phyloP scores from a whole-genome alignment of 2,113 vertebrate genomes.

The Lampris megalopsis region DNA sequence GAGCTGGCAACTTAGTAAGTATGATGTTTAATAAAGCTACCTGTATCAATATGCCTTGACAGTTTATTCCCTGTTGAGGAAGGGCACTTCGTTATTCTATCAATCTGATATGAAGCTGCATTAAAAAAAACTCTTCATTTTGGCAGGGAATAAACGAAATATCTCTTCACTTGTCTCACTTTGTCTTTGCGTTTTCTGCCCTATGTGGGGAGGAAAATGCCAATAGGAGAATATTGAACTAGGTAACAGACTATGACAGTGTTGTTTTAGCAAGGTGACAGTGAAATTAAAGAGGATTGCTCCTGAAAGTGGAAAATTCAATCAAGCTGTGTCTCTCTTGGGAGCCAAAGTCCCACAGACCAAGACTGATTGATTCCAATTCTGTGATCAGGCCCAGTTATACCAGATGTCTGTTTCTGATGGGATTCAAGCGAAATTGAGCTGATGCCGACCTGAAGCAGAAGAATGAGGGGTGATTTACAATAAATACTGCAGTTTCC shows the following conservation, averaged over 20 bases:
- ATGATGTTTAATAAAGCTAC: slow-evolving; percentile 22
- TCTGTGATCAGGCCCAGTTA: slow-evolving; percentile 59
- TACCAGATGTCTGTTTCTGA: slow-evolving; percentile 48
- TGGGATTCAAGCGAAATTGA: slow-evolving; percentile 47
- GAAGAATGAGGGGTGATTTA: slow-evolving; percentile 24
- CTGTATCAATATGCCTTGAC: slow-evolving; percentile 45
- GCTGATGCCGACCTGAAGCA: slow-evolving; percentile 35
- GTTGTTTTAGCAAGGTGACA: slow-evolving; percentile 60
- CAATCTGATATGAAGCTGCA: slow-evolving; percentile 32
- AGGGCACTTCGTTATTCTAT: slow-evolving; percentile 38
- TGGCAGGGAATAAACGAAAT: slow-evolving; percentile 55
- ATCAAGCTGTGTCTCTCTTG: slow-evolving; percentile 59
- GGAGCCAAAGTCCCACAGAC: slow-evolving; percentile 50
- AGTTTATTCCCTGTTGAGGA: slow-evolving; percentile 44
- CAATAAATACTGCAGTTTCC: no score
- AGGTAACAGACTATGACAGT: slow-evolving; percentile 64
- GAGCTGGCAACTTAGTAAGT: slow-evolving; percentile 28
- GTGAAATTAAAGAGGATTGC: slow-evolving; percentile 63
- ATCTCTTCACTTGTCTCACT: slow-evolving; percentile 59
- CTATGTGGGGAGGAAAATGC: slow-evolving; percentile 52
- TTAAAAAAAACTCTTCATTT: slow-evolving; percentile 19
- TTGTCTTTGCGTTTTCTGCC: slow-evolving; percentile 34
- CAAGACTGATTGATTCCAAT: slow-evolving; percentile 64
- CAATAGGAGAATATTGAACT: slow-evolving; percentile 66
- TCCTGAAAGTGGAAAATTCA: slow-evolving; percentile 75